Evolutionary conservation across 2,888 invertebrate species (phyloP), one percentile per base, ranked within the genome.

Genomic region (Gryllus longicercus): DNA sequence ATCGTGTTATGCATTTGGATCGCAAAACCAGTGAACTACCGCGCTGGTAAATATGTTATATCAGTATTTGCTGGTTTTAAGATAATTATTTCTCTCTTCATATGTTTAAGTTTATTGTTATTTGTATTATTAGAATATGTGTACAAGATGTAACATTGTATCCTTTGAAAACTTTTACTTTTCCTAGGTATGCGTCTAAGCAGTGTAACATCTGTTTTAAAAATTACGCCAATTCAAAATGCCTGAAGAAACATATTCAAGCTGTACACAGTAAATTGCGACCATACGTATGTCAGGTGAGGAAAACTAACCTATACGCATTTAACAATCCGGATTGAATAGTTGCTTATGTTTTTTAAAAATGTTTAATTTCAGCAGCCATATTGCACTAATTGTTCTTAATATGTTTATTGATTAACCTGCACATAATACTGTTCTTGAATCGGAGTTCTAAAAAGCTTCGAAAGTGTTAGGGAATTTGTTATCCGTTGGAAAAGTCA

Each of bases 251-350:
- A 84, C 93, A 94, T 83, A 89, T 92, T 74, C 91, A 92, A 85
- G 89, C 91, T 0, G 93, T 95, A 1, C 95, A 95, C 85, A 91
- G 92, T 82, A 92, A 93, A 85, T 88, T 92, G 77, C 92, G 93
- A 83, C 93, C 93, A 0, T 94, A 92, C 83, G 91, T 92, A 51
- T 95, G 95, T 84, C 91, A 91, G 84, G 91, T 79, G 78, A 78
- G 75, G 75, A 25, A 63, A 16, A 23, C 8, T 38, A 38, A 38
- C 38, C 5, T 38, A 38, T 38, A 5, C 5, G 38, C 38, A 38
- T 38, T 38, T 38, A 8, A 5, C 38, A 38, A 38, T 38, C 38
- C 1, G 5, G 5, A 38, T 38, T 38, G 38, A 38, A 5, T 38
- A 38, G 38, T 38, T 38, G 38, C 38, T 38, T 38, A 38, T 38